Base-by-base conservation (phyloP, 2,888 invertebrate species). In the Volucella inanis region DNA sequence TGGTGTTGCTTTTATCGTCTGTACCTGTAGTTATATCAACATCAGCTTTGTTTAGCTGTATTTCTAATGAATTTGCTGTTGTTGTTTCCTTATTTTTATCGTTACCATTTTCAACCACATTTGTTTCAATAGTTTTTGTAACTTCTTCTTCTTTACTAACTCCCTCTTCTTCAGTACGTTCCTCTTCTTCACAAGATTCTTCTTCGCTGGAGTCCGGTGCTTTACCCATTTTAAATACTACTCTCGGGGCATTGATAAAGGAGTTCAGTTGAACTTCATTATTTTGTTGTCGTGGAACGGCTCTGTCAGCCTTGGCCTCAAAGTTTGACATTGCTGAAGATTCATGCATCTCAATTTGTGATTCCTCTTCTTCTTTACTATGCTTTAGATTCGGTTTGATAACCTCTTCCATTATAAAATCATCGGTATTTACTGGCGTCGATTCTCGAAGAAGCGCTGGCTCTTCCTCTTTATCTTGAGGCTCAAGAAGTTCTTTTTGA, bases 401-500 rank as follows among this genome's bases (percentile, higher is more conserved):
- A 0, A 91, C 74, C 74, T 90, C 90, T 55, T 91, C 91, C 75
- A 75, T 75, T 41, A 75, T 18, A 11, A 65, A 75, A 14, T 75
- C 75, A 2, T 41, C 75, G 11, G 62, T 31, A 39, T 54, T 52
- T 38, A 61, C 54, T 3, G 72, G 61, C 3, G 88, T 87, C 10
- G 74, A 74, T 8, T 86, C 88, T 3, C 87, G 80, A 6, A 64
- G 68, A 3, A 31, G 55, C 1, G 31, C 52, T 8, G 47, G 12
- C 38, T 68, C 65, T 3, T 38, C 65, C 43, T 78, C 57, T n/a
- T 61, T 31, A 4, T 81, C 87, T 1, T 86, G 88, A 43, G 87
- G 76, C 50, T 89, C 90, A 87, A 89, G 88, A 0, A 92, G 88
- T 50, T 92, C 92, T 50, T 90, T 90, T 62, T 91, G 91, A 0